Evolutionary conservation across 2,888 invertebrate genomes (phyloP).

Genomic region (Hydroisotoma schaefferi): DNA sequence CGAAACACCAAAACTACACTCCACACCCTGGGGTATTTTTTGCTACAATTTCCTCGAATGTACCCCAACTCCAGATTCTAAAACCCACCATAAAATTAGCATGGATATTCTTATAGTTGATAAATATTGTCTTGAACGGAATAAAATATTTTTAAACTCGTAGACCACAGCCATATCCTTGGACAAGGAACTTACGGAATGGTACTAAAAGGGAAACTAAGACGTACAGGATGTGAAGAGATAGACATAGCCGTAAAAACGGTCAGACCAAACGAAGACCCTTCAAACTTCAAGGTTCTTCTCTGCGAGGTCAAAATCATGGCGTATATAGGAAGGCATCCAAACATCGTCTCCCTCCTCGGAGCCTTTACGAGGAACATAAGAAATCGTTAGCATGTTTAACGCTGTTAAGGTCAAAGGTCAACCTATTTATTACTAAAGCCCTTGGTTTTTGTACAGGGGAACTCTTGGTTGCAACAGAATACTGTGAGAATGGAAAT

Average conservation of each 20-base stretch:
- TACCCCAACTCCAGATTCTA: too few species aligned
- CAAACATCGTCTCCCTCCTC: constrained; percentile 31
- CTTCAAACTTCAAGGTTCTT: constrained; percentile 26
- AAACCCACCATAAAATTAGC: too few species aligned
- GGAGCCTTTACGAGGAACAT: constrained; percentile 30
- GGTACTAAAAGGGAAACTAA: constrained; percentile 30
- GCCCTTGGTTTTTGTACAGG: too few species aligned
- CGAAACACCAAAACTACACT: too few species aligned
- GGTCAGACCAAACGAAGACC: constrained; percentile 22
- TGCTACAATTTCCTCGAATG: too few species aligned
- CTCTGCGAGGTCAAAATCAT: constrained; percentile 33
- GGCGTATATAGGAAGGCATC: constrained; percentile 35
- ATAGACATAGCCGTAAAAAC: constrained; percentile 33
- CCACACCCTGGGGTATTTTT: too few species aligned
- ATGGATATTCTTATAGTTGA: too few species aligned
- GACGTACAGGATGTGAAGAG: background rate
- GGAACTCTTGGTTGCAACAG: background rate
- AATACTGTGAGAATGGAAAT: constrained; percentile 1
- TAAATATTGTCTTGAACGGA: too few species aligned
- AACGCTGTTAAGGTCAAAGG: too few species aligned
- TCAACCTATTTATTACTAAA: too few species aligned
- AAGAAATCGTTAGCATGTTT: constrained; percentile 12
- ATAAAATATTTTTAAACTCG: too few species aligned
- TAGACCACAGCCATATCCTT: constrained; percentile 26
- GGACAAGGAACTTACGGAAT: constrained; percentile 37